Percentiles rank a stretch among this genome's conserved stretches.
These are phyloP conservation scores for Sebastes ruberrimus DNA, from an alignment of 2,797 vertebrate genomes.

Conservation along the genomic window DNA sequence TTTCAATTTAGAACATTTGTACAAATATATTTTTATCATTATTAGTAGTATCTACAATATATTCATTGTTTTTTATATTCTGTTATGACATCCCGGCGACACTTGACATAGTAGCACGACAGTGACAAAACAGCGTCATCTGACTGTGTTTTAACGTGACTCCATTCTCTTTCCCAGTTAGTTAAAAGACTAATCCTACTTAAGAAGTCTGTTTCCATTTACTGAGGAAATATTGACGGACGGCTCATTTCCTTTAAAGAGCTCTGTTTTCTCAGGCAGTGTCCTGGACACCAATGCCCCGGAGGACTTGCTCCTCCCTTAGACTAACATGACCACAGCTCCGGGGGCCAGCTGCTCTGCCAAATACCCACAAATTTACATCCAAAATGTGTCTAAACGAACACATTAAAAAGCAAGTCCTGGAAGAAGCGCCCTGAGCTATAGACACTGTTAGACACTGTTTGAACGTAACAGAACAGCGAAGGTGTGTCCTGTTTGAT, in stretches of 20 bases:
- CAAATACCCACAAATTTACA: conserved; percentile 68
- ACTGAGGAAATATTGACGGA: conserved; percentile 74
- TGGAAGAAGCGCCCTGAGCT: conserved; percentile 70
- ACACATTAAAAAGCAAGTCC: conserved; percentile 67
- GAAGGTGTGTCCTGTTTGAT: conserved; percentile 76
- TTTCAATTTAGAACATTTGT: neutral
- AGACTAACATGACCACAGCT: conserved; percentile 77
- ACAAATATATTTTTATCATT: neutral
- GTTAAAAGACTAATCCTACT: conserved; percentile 59
- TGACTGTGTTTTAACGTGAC: conserved; percentile 22
- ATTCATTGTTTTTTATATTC: neutral
- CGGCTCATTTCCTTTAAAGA: conserved; percentile 73
- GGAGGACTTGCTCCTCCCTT: conserved; percentile 65
- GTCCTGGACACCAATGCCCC: conserved; percentile 66
- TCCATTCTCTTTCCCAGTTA: conserved; percentile 24
- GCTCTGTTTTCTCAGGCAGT: conserved; percentile 59
- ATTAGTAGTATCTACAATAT: neutral
- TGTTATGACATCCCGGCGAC: neutral
- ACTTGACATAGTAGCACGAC: neutral
- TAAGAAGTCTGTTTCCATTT: conserved; percentile 71
- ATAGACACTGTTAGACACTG: conserved; percentile 62
- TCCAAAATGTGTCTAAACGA: conserved; percentile 72
- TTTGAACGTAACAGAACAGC: conserved; percentile 46
- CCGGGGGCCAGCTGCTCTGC: conserved; percentile 53
- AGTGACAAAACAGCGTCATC: conserved; percentile 3